These are phyloP conservation scores for Petrocephalus sullivani DNA, from an alignment of 2,797 vertebrate genomes.

Conservation along the genomic window DNA sequence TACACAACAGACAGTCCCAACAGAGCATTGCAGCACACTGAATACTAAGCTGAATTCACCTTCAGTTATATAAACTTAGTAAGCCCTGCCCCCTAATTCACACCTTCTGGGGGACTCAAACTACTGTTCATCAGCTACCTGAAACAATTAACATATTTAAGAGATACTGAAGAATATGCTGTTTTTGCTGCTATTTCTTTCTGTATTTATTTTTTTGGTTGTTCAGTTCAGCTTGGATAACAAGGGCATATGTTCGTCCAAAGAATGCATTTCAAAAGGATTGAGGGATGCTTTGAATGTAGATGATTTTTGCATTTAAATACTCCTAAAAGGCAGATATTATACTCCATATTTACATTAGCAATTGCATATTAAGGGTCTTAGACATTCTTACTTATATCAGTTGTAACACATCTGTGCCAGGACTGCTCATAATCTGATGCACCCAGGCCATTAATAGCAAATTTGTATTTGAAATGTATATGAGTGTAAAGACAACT, in stretches of 20 bases:
- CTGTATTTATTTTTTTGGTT: constrained; percentile 28
- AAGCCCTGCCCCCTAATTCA: no score
- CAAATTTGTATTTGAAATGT: background rate
- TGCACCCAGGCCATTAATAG: background rate
- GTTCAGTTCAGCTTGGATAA: constrained; percentile 40
- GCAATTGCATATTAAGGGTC: background rate
- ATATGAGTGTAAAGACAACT: constrained; percentile 14
- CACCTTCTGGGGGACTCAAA: no score
- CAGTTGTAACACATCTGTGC: background rate
- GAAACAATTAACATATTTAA: background rate
- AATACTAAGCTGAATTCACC: no score
- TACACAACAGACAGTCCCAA: no score
- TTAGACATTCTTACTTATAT: background rate
- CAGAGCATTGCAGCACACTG: no score
- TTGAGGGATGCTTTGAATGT: constrained; percentile 11
- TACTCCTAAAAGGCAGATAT: background rate
- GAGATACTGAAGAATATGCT: background rate
- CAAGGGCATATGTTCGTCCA: constrained; percentile 33
- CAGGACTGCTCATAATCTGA: background rate
- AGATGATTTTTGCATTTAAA: background rate
- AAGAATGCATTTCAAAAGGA: constrained; percentile 20
- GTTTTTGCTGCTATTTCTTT: background rate
- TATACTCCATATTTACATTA: background rate
- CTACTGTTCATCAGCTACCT: no score
- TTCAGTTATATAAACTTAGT: no score